A percentile compares a stretch with the other conserved stretches of the same genome.
phyloP scores from a whole-genome alignment of 2,797 vertebrate species.

The Vireo griseus region DNA sequence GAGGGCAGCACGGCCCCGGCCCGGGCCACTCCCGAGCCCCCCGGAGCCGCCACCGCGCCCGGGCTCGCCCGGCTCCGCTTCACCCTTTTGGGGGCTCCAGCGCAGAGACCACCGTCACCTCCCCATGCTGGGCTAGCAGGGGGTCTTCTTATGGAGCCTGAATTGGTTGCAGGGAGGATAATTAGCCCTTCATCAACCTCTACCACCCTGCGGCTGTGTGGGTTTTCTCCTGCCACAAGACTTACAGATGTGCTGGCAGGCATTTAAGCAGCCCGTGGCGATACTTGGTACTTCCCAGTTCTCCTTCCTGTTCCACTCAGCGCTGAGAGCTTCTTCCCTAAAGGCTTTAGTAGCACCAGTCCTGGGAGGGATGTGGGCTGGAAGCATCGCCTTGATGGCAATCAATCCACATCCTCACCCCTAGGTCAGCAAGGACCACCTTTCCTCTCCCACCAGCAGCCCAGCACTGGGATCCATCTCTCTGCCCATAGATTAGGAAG shows the following conservation, averaged over 20 bases:
- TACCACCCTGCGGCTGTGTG: background rate
- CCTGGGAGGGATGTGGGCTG: background rate
- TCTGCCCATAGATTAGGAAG: background rate
- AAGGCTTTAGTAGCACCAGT: background rate
- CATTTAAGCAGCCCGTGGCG: background rate
- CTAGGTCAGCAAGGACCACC: rapidly evolving
- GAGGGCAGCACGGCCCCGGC: background rate
- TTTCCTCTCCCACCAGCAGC: background rate
- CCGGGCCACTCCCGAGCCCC: background rate
- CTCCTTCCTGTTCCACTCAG: background rate
- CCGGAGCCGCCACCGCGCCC: rapidly evolving
- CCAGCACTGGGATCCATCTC: background rate
- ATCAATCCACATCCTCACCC: background rate
- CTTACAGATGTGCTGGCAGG: background rate
- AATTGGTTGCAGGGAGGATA: background rate
- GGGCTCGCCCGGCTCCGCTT: too few species aligned
- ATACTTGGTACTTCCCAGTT: background rate
- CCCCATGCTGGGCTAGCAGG: too few species aligned
- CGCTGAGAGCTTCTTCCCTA: background rate
- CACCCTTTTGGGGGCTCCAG: background rate
- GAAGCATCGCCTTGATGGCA: too few species aligned
- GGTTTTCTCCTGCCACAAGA: background rate
- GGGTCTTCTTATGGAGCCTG: background rate
- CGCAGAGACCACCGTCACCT: background rate
- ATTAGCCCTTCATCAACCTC: background rate